These are phyloP conservation scores for Eublepharis macularius DNA, from an alignment of 2,113 vertebrate genomes.

Conservation along the genomic window DNA sequence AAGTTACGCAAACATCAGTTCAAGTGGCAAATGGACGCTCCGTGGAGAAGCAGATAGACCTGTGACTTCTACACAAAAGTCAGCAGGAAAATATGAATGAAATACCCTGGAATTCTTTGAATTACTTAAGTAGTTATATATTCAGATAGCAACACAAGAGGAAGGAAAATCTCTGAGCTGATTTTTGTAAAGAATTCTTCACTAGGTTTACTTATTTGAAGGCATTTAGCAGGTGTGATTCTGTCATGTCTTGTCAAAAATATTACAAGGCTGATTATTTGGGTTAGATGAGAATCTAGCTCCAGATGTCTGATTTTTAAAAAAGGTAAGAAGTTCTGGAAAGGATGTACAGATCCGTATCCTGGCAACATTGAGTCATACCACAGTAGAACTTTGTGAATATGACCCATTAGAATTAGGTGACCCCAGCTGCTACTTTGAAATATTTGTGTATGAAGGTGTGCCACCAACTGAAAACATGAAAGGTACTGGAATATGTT, in stretches of 20 bases:
- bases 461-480: not conserved
- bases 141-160: too few relatives aligned
- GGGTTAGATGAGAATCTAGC: not conserved
- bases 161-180: too few relatives aligned
- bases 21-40: not conserved
- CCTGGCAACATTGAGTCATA: not conserved
- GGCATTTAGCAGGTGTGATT: not conserved
- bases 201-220: not conserved
- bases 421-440: not conserved
- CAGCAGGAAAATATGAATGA: not conserved
- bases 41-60: rapidly evolving
- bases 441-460: not conserved
- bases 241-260: not conserved
- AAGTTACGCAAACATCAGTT: not conserved
- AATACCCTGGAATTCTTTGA: not conserved
- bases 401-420: not conserved
- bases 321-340: not conserved
- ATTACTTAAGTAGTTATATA: not conserved
- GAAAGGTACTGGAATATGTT: not conserved
- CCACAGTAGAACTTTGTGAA: not conserved
- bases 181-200: not conserved
- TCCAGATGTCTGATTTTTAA: not conserved
- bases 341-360: not conserved
- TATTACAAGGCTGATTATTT: not conserved
- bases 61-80: not conserved